A percentile compares a stretch with the other conserved stretches of the same genome.
These are phyloP conservation scores for Penaeus monodon DNA, from an alignment of 2,888 invertebrate species.

Conservation along the genomic window DNA sequence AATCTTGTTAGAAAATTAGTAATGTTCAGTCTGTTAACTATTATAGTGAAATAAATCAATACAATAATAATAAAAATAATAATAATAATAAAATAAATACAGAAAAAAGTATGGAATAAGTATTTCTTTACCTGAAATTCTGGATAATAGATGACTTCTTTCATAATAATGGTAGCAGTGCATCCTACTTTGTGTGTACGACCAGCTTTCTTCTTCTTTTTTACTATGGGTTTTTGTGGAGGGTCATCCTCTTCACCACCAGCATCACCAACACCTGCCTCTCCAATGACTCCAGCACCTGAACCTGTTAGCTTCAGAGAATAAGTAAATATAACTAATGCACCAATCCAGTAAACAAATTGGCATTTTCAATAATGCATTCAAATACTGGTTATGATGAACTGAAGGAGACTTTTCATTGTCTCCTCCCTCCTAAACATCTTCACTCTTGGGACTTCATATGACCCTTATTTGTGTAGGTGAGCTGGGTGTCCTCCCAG, in stretches of 20 bases:
- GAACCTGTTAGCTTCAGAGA: slow-evolving; percentile 53
- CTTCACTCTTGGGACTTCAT: too few relatives aligned
- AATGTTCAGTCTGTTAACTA: too few relatives aligned
- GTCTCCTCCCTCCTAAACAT: too few relatives aligned
- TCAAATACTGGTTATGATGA: too few relatives aligned
- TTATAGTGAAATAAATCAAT: too few relatives aligned
- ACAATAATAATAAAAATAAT: background rate
- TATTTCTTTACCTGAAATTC: slow-evolving; percentile 58
- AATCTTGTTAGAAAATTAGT: too few relatives aligned
- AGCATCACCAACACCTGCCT: slow-evolving; percentile 49
- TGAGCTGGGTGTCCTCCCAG: too few relatives aligned
- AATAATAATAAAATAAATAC: background rate
- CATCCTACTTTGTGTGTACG: slow-evolving; percentile 61
- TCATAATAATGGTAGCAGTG: slow-evolving; percentile 65
- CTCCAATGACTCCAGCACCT: slow-evolving; percentile 59
- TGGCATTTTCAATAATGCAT: too few relatives aligned
- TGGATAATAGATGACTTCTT: slow-evolving; percentile 65
- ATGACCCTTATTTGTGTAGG: too few relatives aligned
- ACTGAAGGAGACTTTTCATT: too few relatives aligned
- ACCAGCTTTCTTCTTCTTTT: slow-evolving; percentile 62
- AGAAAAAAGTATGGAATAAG: background rate
- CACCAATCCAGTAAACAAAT: too few relatives aligned
- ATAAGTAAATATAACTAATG: slow-evolving; percentile 7
- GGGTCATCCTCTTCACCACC: slow-evolving; percentile 49
- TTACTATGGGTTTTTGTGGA: slow-evolving; percentile 44